These are phyloP conservation scores for Diachrysia chrysitis DNA, from an alignment of 2,888 invertebrate genomes.

Conservation along the genomic window DNA sequence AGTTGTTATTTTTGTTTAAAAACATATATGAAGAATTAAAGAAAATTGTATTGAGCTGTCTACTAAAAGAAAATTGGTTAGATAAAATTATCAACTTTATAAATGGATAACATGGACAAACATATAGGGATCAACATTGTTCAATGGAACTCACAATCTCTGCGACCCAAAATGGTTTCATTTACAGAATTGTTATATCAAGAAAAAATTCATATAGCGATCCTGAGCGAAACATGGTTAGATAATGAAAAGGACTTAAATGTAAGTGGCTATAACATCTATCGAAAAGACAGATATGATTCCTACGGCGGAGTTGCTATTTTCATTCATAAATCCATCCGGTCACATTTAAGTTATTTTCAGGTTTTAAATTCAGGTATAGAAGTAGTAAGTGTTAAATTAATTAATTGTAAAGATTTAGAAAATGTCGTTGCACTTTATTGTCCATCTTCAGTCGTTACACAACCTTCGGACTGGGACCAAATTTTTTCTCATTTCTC, in stretches of 20 bases:
- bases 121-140: conserved; percentile 5
- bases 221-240: too few relatives aligned
- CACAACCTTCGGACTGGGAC: not conserved
- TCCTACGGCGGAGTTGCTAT: not conserved
- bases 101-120: conserved; percentile 6
- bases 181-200: not conserved
- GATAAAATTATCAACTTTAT: not conserved
- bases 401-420: not conserved
- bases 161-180: conserved; percentile 5
- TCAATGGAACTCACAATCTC: conserved; percentile 14
- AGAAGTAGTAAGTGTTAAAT: not conserved
- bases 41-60: not conserved
- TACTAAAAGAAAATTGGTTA: not conserved
- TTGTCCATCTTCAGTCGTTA: not conserved
- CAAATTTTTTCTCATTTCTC: not conserved
- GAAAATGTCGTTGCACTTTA: not conserved
- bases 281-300: not conserved
- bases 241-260: not conserved
- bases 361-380: not conserved
- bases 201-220: conserved; percentile 14
- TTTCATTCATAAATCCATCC: not conserved
- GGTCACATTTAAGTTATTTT: not conserved
- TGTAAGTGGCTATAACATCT: not conserved
- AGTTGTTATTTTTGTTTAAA: conserved; percentile 9
- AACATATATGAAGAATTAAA: conserved; percentile 7